Conservation (phyloP, 2,888 invertebrate genomes). For the Heliconius ethilla region DNA sequence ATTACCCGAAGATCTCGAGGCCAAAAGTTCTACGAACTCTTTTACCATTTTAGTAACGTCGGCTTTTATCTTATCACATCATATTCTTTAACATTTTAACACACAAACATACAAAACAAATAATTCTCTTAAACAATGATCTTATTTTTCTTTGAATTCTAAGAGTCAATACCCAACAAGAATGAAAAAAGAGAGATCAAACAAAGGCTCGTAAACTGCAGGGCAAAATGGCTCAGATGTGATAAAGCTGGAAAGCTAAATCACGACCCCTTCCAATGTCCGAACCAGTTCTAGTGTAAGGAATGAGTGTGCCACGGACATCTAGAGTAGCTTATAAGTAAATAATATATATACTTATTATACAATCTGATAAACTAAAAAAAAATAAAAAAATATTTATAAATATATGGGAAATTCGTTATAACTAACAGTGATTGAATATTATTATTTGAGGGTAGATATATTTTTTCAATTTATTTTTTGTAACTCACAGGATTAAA, state of each 20-base stretch:
- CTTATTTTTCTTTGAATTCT: not conserved
- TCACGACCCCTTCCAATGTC: slow-evolving; percentile 52
- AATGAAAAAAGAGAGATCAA: slow-evolving; percentile 13
- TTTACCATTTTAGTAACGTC: slow-evolving; percentile 2
- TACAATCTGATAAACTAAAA: slow-evolving; percentile 32
- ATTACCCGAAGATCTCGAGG: slow-evolving; percentile 53
- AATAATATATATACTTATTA: slow-evolving; percentile 56
- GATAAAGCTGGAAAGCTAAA: slow-evolving; percentile 45
- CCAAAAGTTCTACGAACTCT: slow-evolving; percentile 73
- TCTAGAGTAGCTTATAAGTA: slow-evolving; percentile 49
- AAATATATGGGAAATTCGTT: too few species aligned
- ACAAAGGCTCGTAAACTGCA: slow-evolving; percentile 47
- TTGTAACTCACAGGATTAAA: too few species aligned
- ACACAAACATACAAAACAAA: not conserved
- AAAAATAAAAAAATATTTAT: not conserved
- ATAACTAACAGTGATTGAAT: too few species aligned
- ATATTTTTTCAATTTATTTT: too few species aligned
- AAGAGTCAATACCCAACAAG: not conserved
- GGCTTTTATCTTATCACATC: not conserved
- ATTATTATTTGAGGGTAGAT: too few species aligned
- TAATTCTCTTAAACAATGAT: not conserved
- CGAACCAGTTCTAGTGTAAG: slow-evolving; percentile 66
- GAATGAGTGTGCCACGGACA: slow-evolving; percentile 51
- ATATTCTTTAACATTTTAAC: not conserved
- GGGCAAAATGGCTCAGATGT: slow-evolving; percentile 41